Percentiles rank a stretch among this genome's conserved stretches.
Conservation (phyloP, 2,888 invertebrate genomes). For the Bedellia somnulentella region DNA sequence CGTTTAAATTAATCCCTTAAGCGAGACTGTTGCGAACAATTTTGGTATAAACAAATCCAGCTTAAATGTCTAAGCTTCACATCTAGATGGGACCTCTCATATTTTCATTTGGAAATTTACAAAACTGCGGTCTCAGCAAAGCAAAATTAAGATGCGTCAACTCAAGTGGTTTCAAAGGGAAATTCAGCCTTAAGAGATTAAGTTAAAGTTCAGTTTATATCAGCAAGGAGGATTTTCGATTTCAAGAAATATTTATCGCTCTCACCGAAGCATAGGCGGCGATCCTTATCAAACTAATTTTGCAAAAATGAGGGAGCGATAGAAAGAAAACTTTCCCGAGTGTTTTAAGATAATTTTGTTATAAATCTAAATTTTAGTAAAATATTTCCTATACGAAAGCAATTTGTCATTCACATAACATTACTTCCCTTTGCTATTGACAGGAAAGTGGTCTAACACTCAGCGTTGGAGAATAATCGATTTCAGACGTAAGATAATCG, state of each 20-base stretch:
- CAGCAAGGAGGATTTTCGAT: not conserved
- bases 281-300: conserved; percentile 19
- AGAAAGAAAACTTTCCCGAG: conserved; percentile 15
- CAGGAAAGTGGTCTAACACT: too few species aligned
- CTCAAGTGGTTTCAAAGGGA: too few species aligned
- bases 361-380: too few species aligned
- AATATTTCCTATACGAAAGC: too few species aligned
- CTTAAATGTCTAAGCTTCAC: conserved; percentile 3
- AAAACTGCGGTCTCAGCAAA: not conserved
- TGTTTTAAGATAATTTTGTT: too few species aligned
- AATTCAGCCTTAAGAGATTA: too few species aligned
- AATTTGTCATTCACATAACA: too few species aligned
- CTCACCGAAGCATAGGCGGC: conserved; percentile 4
- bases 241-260: conserved; percentile 9
- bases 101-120: conserved; percentile 2
- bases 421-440: too few species aligned
- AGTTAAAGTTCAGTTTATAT: too few species aligned
- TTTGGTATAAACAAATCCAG: conserved; percentile 25
- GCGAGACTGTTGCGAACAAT: conserved; percentile 20
- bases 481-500: too few species aligned
- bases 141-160: too few species aligned
- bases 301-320: conserved; percentile 21
- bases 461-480: too few species aligned
- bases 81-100: conserved; percentile 1
- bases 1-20: conserved; percentile 28